These are phyloP conservation scores for Tricholaema leucomelas DNA, from an alignment of 2,113 vertebrate species.

Conservation along the genomic window DNA sequence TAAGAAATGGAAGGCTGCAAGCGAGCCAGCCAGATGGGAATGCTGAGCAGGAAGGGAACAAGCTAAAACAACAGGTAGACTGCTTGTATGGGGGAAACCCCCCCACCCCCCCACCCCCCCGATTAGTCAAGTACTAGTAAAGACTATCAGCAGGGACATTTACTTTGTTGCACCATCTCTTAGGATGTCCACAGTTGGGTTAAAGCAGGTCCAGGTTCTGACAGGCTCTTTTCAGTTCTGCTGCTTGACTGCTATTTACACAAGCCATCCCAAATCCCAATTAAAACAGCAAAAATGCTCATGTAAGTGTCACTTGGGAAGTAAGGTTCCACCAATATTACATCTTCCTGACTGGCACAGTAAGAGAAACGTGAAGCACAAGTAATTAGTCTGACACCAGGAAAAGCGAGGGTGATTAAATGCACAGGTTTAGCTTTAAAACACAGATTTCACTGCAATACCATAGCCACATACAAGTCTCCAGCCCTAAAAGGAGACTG, in stretches of 20 bases:
- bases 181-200: background rate
- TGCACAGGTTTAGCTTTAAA: constrained; percentile 32
- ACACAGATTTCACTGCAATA: constrained; percentile 11
- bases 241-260: constrained; percentile 26
- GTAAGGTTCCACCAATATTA: constrained; percentile 13
- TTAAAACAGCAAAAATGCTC: background rate
- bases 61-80: constrained; percentile 32
- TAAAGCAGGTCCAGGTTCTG: constrained; percentile 36
- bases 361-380: constrained; percentile 17
- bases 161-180: background rate
- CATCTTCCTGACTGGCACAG: constrained; percentile 13
- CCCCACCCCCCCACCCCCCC: background rate
- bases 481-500: constrained; percentile 31
- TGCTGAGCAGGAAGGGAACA: background rate
- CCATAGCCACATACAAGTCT: background rate
- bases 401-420: constrained; percentile 22
- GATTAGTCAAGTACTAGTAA: background rate
- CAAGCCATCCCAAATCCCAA: background rate
- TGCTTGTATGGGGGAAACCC: background rate
- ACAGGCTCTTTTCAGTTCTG: constrained; percentile 53
- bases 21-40: background rate
- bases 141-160: background rate
- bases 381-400: constrained; percentile 45
- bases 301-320: background rate
- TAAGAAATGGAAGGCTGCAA: background rate